Evolutionary conservation across 2,888 invertebrate genomes (phyloP), one percentile per base, ranked within the genome.

Genomic region (Brenthis daphne): DNA sequence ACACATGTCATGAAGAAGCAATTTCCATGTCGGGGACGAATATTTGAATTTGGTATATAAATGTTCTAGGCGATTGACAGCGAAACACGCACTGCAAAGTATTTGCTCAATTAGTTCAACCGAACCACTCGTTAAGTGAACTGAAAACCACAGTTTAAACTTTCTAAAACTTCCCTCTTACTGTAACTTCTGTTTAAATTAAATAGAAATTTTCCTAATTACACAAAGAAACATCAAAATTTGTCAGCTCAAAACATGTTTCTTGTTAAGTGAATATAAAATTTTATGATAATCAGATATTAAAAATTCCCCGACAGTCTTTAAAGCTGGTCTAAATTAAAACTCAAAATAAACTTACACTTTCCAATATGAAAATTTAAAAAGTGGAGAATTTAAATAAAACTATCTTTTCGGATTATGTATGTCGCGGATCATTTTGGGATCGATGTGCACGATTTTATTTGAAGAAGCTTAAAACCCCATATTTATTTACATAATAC

Each of bases 381-480:
- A 12, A 50, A 60, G 2, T 11, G 8, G 2, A 8, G 11, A 43
- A 37, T 37, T 37, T 20, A 20, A 20, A 20, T 20, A 1, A 20
- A 20, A 20, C 20, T 20, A 20, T 20, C 1, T 20, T 20, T 20
- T 20, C 1, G 20, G 20, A 20, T 20, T 20, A 20, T 20, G 20
- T 20, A 20, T 20, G 20, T 20, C 20, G 20, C 20, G 20, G 20
- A 20, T 20, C 48, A 29, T 58, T 48, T 48, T 24, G 29, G n/a
- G n/a, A 29, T 14, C 29, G 48, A 60, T 29, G 48, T 11, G 48
- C 11, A 2, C 37, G 58, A n/a, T 60, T 60, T 29, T 60, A 60
- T 60, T 60, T 50, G 12, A 60, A 60, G 33, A 29, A 29, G 48
- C 50, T 60, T 60, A 33, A 60, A 60, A 60, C 29, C 33, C 48